A percentile compares a stretch with the other conserved stretches of the same genome.
These are phyloP conservation scores for Clusia tigrina DNA, from an alignment of 2,888 invertebrate species.

Conservation along the genomic window DNA sequence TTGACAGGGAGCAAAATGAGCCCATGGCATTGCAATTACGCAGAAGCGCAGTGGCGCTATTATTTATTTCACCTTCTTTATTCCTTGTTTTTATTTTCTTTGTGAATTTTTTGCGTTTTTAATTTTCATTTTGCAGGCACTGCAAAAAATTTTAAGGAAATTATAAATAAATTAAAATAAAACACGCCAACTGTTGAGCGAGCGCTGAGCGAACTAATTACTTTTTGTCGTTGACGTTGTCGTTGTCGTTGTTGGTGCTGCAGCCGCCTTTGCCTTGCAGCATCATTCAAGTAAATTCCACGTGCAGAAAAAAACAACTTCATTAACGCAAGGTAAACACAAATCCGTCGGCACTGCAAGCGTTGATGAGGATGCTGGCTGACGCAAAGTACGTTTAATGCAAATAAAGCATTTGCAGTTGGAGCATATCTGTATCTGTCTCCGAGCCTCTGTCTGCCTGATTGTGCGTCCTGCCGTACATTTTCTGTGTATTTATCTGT, in stretches of 20 bases:
- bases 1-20: slow-evolving; percentile 32
- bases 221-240: slow-evolving; percentile 44
- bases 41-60: slow-evolving; percentile 21
- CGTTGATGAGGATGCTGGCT: slow-evolving; percentile 18
- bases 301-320: slow-evolving; percentile 51
- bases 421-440: slow-evolving; percentile 47
- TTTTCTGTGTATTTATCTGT: slow-evolving; percentile 14
- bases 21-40: slow-evolving; percentile 36
- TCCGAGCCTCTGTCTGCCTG: slow-evolving; percentile 46
- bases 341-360: slow-evolving; percentile 32
- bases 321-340: slow-evolving; percentile 53
- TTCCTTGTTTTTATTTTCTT: background rate
- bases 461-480: slow-evolving; percentile 26
- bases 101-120: background rate
- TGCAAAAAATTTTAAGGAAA: background rate
- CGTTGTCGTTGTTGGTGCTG: slow-evolving; percentile 24
- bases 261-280: slow-evolving; percentile 10
- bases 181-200: slow-evolving; percentile 53
- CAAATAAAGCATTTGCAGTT: background rate
- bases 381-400: slow-evolving; percentile 1
- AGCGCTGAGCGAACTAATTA: slow-evolving; percentile 58
- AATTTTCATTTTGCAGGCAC: slow-evolving; percentile 41
- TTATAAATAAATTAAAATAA: slow-evolving; percentile 6
- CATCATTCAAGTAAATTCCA: slow-evolving; percentile 35
- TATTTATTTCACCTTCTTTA: slow-evolving; percentile 14